Percentiles rank a stretch among this genome's conserved stretches.
Evolutionary conservation across 2,888 invertebrate genomes (phyloP).

Genomic region (Cactoblastis cactorum): DNA sequence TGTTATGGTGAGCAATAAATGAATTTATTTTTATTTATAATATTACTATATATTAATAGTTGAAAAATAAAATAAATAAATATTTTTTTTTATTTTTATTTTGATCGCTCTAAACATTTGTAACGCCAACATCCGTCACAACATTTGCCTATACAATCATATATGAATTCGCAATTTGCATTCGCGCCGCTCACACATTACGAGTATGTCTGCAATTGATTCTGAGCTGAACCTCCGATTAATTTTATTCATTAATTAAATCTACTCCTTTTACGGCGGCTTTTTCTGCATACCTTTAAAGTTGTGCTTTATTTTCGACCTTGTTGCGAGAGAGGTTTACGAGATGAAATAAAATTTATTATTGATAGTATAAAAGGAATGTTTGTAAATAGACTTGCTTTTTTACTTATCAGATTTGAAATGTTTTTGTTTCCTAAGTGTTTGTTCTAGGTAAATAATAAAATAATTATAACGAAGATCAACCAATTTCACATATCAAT

Average conservation of each 20-base stretch:
- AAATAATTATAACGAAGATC: no score
- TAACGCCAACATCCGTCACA: neutral
- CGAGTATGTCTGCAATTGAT: slow-evolving; percentile 9
- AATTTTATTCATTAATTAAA: neutral
- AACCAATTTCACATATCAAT: no score
- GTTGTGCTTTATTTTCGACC: neutral
- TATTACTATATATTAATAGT: no score
- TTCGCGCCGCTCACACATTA: slow-evolving; percentile 1
- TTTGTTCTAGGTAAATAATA: no score
- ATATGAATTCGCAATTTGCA: slow-evolving; percentile 9
- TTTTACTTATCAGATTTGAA: no score
- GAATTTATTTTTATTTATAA: no score
- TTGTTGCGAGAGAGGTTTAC: neutral
- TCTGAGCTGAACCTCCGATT: neutral
- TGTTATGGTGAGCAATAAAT: no score
- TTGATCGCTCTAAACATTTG: neutral
- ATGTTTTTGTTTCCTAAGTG: no score
- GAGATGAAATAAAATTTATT: neutral
- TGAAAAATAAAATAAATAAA: no score
- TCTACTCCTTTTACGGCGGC: neutral
- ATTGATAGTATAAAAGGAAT: no score
- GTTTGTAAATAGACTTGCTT: no score
- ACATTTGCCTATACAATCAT: slow-evolving; percentile 9
- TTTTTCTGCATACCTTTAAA: neutral
- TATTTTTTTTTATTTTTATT: neutral